Conservation (phyloP, 2,113 vertebrate genomes). For the Pseudorasbora parva region DNA sequence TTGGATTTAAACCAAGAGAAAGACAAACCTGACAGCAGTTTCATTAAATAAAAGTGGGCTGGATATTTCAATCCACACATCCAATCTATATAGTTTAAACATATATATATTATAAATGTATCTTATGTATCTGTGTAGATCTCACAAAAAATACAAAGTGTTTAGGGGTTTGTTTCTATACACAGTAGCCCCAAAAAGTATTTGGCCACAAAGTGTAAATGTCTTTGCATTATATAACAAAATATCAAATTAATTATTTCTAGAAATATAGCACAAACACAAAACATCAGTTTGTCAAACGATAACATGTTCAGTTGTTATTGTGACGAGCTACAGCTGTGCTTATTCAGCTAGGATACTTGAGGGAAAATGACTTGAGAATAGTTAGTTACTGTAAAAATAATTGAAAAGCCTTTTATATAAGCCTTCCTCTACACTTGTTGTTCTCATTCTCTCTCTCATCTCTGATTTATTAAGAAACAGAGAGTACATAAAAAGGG, state of each 20-base stretch:
- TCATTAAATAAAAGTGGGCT: slow-evolving; percentile 55
- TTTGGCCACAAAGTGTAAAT: not conserved
- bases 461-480: no score
- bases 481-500: no score
- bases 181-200: not conserved
- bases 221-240: not conserved
- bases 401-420: no score
- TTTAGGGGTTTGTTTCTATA: not conserved
- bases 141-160: not conserved
- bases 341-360: no score
- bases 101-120: no score
- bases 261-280: not conserved
- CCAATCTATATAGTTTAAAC: no score
- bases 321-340: no score
- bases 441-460: no score
- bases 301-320: no score
- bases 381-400: not conserved
- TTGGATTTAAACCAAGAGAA: slow-evolving; percentile 41
- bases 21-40: slow-evolving; percentile 30
- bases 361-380: no score
- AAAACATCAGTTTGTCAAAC: no score
- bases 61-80: slow-evolving; percentile 45
- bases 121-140: not conserved
- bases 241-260: not conserved
- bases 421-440: no score